Percentiles rank a stretch among this genome's conserved stretches.
phyloP scores from a whole-genome alignment of 2,888 invertebrate genomes.

The Drosophila melanosoma region DNA sequence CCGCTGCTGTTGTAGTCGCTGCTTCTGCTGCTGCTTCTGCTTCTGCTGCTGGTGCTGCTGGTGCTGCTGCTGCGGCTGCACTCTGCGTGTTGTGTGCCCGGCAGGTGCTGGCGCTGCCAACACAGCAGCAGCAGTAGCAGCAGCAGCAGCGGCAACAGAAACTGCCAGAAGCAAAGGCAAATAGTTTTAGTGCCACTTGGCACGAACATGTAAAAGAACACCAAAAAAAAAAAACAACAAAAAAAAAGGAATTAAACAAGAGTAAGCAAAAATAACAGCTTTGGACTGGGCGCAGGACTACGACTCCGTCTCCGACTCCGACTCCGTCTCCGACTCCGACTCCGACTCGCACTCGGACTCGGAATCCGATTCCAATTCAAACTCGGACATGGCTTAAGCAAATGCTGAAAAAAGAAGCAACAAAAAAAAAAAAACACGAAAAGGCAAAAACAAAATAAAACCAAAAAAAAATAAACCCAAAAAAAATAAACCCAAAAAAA shows the following conservation, averaged over 20 bases:
- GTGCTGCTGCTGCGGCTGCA: slow-evolving; percentile 44
- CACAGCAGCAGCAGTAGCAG: slow-evolving; percentile 1
- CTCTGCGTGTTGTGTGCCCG: slow-evolving; percentile 61
- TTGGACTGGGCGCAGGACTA: not conserved
- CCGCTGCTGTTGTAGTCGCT: slow-evolving; percentile 19
- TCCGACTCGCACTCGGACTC: slow-evolving; percentile 12
- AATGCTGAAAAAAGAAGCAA: slow-evolving; percentile 15
- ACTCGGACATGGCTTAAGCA: slow-evolving; percentile 42
- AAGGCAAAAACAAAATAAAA: not conserved
- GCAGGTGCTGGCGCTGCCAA: slow-evolving; percentile 49
- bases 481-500: not conserved
- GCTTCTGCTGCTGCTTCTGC: slow-evolving; percentile 44
- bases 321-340: not conserved
- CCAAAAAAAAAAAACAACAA: slow-evolving; percentile 36
- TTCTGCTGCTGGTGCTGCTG: not conserved
- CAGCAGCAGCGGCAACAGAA: slow-evolving; percentile 28
- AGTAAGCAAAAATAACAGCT: slow-evolving; percentile 9
- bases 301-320: slow-evolving; percentile 11
- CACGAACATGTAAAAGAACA: slow-evolving; percentile 73
- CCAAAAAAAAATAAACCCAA: no score
- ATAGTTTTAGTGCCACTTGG: slow-evolving; percentile 81
- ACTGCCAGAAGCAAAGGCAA: slow-evolving; percentile 65
- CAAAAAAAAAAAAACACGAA: not conserved
- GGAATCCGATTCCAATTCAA: slow-evolving; percentile 18
- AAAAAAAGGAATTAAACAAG: slow-evolving; percentile 4